Evolutionary conservation across 2,888 invertebrate species (phyloP), one percentile per base, ranked within the genome.

Genomic region (Thyatira batis): DNA sequence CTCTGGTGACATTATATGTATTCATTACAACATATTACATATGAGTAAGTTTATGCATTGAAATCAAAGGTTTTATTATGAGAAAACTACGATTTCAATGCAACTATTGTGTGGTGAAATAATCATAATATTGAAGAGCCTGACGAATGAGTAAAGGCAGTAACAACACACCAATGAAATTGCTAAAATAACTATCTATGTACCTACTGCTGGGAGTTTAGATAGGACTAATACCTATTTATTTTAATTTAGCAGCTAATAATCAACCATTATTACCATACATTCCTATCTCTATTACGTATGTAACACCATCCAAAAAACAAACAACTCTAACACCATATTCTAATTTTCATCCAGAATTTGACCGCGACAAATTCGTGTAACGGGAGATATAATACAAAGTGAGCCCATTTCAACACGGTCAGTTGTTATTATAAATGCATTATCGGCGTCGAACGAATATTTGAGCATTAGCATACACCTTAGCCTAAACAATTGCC

Each of bases 401-500:
- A 13, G 33, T 46, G 13, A 46, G 13, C 49, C 10, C 25, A n/a
- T 50, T 25, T 43, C 25, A 44, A 50, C 39, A 25, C 43, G 53
- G 59, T 23, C 54, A 53, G 61, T 61, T 59, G 63, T 61, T 58
- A 58, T 54, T 55, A 58, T 59, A 64, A 55, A 58, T 60, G 55
- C 59, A 52, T 65, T 57, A 61, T 76, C 68, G 70, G 69, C 67
- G 69, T 66, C 54, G 53, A 17, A 55, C 63, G 55, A 73, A 73
- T 69, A 71, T 71, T 72, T 61, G 53, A 64, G 50, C 63, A 76
- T 77, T 77, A 71, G 61, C 64, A 70, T 65, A 66, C 48, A 50
- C 61, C 58, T 56, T 60, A 61, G 59, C 54, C 65, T 55, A 63
- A 78, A 78, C 73, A 72, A 76, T 76, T 67, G 73, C 63, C 56